Conservation (phyloP, 2,888 invertebrate species). For the Drosophila leonis region DNA sequence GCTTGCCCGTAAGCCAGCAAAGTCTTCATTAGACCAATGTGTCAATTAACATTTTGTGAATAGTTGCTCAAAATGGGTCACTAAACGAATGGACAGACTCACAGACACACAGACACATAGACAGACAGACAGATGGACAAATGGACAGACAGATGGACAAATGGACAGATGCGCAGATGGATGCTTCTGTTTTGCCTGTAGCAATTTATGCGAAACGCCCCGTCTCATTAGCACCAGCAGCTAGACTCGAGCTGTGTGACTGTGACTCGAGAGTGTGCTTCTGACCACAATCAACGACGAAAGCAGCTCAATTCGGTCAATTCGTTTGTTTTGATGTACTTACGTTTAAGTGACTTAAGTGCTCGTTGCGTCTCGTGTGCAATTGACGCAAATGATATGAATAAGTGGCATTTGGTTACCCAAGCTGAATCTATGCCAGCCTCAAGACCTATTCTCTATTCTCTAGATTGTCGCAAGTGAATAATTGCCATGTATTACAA, state of each 20-base stretch:
- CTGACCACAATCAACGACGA: constrained; percentile 5
- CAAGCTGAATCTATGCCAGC: not conserved
- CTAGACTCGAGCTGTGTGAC: constrained; percentile 1
- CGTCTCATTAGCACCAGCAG: constrained; percentile 29
- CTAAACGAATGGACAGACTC: too few species aligned
- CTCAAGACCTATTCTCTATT: not conserved
- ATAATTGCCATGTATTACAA: constrained; percentile 17
- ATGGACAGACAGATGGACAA: not conserved
- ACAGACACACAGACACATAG: not conserved
- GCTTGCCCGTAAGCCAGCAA: constrained; percentile 3
- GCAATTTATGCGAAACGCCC: constrained; percentile 41
- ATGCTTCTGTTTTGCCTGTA: not conserved
- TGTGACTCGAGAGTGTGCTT: not conserved
- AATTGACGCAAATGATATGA: constrained; percentile 61
- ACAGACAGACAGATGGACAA: not conserved
- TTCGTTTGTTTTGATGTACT: constrained; percentile 53
- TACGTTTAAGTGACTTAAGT: constrained; percentile 65
- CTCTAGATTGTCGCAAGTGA: constrained; percentile 32
- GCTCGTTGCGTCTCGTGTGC: constrained; percentile 47
- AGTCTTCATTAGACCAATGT: constrained; percentile 60
- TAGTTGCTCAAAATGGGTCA: constrained; percentile 4
- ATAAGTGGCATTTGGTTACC: constrained; percentile 26
- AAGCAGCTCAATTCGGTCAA: constrained; percentile 39
- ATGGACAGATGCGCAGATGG: not conserved
- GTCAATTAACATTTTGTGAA: constrained; percentile 75